Percentiles rank a stretch among this genome's conserved stretches.
phyloP scores from a whole-genome alignment of 2,113 vertebrate genomes.

The Todiramphus saurophagus region DNA sequence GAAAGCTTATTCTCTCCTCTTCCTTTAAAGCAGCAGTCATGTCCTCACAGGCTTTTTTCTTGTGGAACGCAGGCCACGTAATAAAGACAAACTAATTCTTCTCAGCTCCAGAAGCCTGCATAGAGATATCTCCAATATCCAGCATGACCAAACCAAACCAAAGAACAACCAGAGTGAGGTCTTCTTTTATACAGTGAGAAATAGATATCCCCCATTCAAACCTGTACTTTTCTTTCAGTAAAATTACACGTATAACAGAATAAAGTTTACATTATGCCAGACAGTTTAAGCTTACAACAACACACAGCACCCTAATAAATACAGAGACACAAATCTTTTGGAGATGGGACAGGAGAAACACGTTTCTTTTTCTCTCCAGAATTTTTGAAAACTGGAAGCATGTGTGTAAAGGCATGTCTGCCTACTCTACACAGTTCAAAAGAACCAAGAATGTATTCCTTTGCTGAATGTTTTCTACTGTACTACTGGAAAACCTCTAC shows the following conservation, averaged over 20 bases:
- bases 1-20: background rate
- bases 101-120: background rate
- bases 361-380: background rate
- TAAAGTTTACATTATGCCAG: background rate
- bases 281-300: background rate
- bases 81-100: background rate
- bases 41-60: background rate
- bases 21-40: background rate
- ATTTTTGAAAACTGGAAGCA: background rate
- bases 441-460: background rate
- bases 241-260: background rate
- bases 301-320: rapidly evolving
- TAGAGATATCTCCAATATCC: background rate
- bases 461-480: background rate
- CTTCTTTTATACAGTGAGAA: background rate
- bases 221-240: background rate
- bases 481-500: background rate
- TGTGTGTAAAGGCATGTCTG: background rate
- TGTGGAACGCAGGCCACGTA: background rate
- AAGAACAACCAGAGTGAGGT: background rate
- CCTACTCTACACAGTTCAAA: background rate
- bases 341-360: background rate
- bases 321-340: background rate
- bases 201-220: background rate
- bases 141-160: background rate